Conservation (phyloP, 2,113 vertebrate species). For the Mormoops blainvillei region DNA sequence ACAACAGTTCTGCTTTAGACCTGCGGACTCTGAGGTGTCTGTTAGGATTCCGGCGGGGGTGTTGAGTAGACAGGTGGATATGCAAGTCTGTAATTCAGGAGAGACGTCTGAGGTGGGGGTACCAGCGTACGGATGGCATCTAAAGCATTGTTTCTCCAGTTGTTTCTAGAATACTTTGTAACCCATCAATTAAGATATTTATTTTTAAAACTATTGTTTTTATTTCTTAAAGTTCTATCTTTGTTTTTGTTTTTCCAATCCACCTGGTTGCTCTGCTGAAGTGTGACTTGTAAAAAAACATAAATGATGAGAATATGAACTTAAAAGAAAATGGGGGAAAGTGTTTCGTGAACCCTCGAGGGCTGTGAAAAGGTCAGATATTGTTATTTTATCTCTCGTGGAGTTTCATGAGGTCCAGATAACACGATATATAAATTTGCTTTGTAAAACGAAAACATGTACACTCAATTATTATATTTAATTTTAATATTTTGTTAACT, state of each 20-base stretch:
- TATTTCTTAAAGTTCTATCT: neutral
- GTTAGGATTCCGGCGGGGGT: neutral
- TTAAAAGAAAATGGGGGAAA: neutral
- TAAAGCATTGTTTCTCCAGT: neutral
- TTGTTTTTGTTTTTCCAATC: neutral
- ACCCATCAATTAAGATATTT: neutral
- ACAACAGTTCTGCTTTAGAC: neutral
- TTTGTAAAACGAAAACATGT: neutral
- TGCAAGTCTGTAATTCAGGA: neutral
- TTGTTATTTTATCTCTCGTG: neutral
- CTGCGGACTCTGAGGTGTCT: neutral
- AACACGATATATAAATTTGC: neutral
- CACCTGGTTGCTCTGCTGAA: neutral
- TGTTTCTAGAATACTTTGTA: neutral
- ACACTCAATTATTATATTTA: neutral
- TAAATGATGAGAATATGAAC: neutral
- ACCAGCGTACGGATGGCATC: fast-evolving
- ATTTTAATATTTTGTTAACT: neutral
- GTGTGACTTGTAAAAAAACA: neutral
- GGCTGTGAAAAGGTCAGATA: neutral
- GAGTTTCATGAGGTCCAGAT: neutral
- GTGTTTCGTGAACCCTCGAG: neutral
- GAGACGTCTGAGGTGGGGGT: too few relatives aligned
- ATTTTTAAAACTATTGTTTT: neutral
- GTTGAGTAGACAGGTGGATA: neutral